Percentiles rank a stretch among this genome's conserved stretches.
These are phyloP conservation scores for Chrysolina haemoptera DNA, from an alignment of 2,888 invertebrate species.

Conservation along the genomic window DNA sequence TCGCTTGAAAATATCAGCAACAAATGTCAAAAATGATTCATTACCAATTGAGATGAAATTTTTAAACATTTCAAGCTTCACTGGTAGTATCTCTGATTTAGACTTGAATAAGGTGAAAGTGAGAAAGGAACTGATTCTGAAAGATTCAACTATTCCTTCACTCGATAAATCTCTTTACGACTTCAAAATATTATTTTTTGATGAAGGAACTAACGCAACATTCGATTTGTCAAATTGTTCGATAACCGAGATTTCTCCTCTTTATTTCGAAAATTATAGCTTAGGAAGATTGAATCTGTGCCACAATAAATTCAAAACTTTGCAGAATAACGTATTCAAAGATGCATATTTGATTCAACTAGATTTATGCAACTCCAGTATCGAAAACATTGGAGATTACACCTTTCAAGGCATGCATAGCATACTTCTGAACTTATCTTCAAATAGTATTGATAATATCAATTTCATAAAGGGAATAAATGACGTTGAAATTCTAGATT, in stretches of 20 bases:
- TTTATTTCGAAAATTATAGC: constrained; percentile 43
- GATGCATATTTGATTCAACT: constrained; percentile 42
- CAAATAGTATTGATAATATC: constrained; percentile 30
- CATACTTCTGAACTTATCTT: constrained; percentile 36
- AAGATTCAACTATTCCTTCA: constrained; percentile 28
- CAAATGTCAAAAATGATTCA: constrained; percentile 30
- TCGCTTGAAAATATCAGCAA: constrained; percentile 34
- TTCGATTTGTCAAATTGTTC: constrained; percentile 44
- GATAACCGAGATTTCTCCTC: constrained; percentile 32
- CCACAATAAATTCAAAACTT: constrained; percentile 35
- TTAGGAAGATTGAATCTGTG: constrained; percentile 43
- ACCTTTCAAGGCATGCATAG: constrained; percentile 31
- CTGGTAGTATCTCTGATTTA: constrained; percentile 32
- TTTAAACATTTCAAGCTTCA: constrained; percentile 36
- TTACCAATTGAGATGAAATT: constrained; percentile 35
- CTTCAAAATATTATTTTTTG: constrained; percentile 38
- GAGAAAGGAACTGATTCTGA: constrained; percentile 31
- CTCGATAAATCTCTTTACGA: constrained; percentile 39
- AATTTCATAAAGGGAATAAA: constrained; percentile 22
- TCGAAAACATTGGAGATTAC: constrained; percentile 28
- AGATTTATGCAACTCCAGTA: constrained; percentile 36
- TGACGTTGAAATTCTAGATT: constrained; percentile 32
- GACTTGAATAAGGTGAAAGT: constrained; percentile 36
- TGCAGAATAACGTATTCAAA: constrained; percentile 32
- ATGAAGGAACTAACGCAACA: constrained; percentile 34